phyloP scores from a whole-genome alignment of 2,113 vertebrate genomes.

The Puntigrus tetrazona region DNA sequence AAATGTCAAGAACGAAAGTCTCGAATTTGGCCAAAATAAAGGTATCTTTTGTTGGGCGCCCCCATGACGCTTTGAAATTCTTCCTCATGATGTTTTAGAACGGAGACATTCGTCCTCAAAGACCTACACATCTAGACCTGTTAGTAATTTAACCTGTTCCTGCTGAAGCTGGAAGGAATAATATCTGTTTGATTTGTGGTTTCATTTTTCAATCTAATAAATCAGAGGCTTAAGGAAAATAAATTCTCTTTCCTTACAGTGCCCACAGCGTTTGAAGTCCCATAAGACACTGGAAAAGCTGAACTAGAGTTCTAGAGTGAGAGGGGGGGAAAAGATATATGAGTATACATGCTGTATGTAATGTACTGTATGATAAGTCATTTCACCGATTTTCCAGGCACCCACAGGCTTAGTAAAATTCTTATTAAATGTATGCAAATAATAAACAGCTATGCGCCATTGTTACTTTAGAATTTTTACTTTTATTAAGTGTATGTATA shows the following conservation, averaged over 20 bases:
- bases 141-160: constrained; percentile 68
- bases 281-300: constrained; percentile 62
- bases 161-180: constrained; percentile 68
- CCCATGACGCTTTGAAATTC: neutral
- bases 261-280: constrained; percentile 73
- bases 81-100: neutral
- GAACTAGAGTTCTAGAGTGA: constrained; percentile 62
- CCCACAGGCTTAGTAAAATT: neutral
- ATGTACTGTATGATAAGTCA: neutral
- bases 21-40: neutral
- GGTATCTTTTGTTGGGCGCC: neutral
- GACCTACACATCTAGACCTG: constrained; percentile 67
- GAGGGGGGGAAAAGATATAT: constrained; percentile 19
- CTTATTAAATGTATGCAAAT: neutral
- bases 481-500: too few relatives aligned
- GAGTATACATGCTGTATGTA: neutral
- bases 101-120: neutral
- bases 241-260: constrained; percentile 75
- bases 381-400: neutral
- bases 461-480: neutral
- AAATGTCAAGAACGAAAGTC: neutral
- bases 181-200: constrained; percentile 73
- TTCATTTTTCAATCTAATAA: constrained; percentile 81
- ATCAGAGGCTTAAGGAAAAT: constrained; percentile 77
- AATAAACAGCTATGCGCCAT: neutral